phyloP scores from a whole-genome alignment of 92 coral and sea anemone species.

The Umimayanthus chanpuru region DNA sequence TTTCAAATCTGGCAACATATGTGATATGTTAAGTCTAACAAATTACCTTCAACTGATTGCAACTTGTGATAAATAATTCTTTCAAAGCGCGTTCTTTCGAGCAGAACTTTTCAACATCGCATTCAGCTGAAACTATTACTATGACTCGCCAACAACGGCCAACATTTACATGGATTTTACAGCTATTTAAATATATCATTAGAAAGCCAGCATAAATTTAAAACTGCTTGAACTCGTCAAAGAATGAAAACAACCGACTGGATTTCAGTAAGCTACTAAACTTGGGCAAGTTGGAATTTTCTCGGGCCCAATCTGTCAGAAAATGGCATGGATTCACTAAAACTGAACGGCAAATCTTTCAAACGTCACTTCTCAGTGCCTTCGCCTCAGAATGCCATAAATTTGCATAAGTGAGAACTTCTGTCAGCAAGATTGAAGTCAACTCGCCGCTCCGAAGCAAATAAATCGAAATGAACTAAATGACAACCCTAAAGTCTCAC shows the following conservation, averaged over 20 bases:
- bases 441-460: constrained; percentile 55
- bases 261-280: constrained; percentile 44
- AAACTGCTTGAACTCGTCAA: constrained; percentile 92
- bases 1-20: constrained; percentile 37
- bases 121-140: constrained; percentile 79
- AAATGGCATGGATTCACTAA: constrained; percentile 17
- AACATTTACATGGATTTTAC: constrained; percentile 96
- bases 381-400: constrained; percentile 77
- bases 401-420: constrained; percentile 92
- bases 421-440: constrained; percentile 86
- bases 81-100: constrained; percentile 24
- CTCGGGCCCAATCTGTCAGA: constrained; percentile 8
- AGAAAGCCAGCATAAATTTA: constrained; percentile 88
- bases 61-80: constrained; percentile 26
- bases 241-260: constrained; percentile 83
- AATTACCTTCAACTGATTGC: constrained; percentile 25
- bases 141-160: constrained; percentile 76
- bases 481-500: constrained; percentile 37
- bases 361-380: constrained; percentile 58
- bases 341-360: constrained; percentile 51
- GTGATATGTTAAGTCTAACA: constrained; percentile 15
- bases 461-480: constrained; percentile 27
- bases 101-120: constrained; percentile 34
- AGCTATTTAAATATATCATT: constrained; percentile 98
- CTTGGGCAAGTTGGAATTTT: constrained; percentile 37